A percentile compares a stretch with the other conserved stretches of the same genome.
phyloP scores from a whole-genome alignment of 2,797 vertebrate genomes.

The Platalea minor region DNA sequence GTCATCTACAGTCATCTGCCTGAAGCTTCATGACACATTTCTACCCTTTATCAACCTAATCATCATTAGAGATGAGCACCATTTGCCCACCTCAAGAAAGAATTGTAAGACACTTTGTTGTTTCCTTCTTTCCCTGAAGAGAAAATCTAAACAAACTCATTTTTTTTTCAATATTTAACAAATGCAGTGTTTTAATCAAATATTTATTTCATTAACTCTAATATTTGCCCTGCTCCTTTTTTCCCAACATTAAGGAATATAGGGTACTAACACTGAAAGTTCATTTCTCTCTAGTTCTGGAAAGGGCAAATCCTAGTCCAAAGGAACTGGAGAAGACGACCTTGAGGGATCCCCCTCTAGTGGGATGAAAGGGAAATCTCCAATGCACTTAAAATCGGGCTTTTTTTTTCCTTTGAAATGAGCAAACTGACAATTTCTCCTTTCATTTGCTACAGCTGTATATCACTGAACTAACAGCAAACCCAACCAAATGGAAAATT shows the following conservation, averaged over 20 bases:
- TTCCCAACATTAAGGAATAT: not conserved
- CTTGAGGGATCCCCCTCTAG: conserved; percentile 44
- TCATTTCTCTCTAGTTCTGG: not conserved
- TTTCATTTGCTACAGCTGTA: not conserved
- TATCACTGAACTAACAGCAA: not conserved
- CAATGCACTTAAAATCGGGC: not conserved
- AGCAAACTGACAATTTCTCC: not conserved
- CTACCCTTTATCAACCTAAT: not conserved
- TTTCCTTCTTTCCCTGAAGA: not conserved
- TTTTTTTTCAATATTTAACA: not conserved
- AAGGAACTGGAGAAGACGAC: not conserved
- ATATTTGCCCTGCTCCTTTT: not conserved
- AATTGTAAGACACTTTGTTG: rapidly evolving
- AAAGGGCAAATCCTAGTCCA: not conserved
- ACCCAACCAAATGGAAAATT: conserved; percentile 32
- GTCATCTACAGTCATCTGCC: not conserved
- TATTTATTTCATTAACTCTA: not conserved
- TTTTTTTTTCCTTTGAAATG: not conserved
- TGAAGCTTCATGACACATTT: not conserved
- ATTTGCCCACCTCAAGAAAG: not conserved
- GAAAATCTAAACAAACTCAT: not conserved
- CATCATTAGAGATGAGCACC: not conserved
- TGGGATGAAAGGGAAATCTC: conserved; percentile 8
- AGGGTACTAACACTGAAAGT: not conserved
- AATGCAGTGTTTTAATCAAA: not conserved